Evolutionary conservation across 2,888 invertebrate genomes (phyloP), one percentile per base, ranked within the genome.

Genomic region (Teleiodes luculella): DNA sequence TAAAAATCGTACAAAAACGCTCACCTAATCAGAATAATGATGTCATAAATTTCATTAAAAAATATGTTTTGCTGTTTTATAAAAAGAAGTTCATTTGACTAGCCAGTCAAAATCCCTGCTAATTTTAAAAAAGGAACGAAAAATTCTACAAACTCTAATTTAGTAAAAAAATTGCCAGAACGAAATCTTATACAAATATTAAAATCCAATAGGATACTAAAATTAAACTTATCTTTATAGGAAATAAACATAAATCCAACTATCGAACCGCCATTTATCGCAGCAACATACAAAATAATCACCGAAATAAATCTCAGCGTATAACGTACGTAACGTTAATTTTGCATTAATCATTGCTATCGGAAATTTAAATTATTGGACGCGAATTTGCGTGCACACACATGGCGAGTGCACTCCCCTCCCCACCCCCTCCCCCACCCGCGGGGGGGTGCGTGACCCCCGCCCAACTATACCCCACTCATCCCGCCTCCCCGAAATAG

Each of bases 321-420:
- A 49, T 54, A 52, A 10, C 43, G 30, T 47, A 10, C 43, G 30
- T 47, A 39, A 41, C 57, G 36, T 52, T 57, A 54, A 54, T 52
- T 49, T 52, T 52, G 37, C 54, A 57, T 57, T 57, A 57, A 55
- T 57, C 55, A 57, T 35, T 72, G 74, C 76, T 74, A 82, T 86
- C 80, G 76, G 78, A 84, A 88, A 88, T 87, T 89, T 88, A 86
- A 87, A 88, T 87, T 86, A 88, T 88, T 82, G 84, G 77, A 76
- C 80, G 74, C 74, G 82, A 86, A 83, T 83, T 39, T 84, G n/a
- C 85, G 86, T 85, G 87, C 85, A 84, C 86, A 87, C 82, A 86
- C 84, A 85, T 74, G 85, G 73, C 73, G 65, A 76, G 75, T 83
- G 83, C 83, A 77, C 57, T 63, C 68, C 66, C 70, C 70, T 72